These are phyloP conservation scores for Trachelus troglodyta DNA, from an alignment of 2,888 invertebrate species.

Conservation along the genomic window DNA sequence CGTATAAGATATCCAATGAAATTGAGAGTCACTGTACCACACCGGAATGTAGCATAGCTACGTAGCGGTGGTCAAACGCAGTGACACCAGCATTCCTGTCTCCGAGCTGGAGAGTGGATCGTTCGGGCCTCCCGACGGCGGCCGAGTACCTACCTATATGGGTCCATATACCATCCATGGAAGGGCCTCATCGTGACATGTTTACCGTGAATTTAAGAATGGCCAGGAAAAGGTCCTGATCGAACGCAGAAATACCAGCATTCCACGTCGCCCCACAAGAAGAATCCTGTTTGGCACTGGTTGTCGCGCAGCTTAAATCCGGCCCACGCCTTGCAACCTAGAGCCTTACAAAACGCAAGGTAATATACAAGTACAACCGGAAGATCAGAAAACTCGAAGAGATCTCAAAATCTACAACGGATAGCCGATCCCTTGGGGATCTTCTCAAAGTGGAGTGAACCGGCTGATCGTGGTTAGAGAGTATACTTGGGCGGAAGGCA, in stretches of 20 bases:
- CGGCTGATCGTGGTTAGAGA: background rate
- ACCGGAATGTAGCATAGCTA: slow-evolving; percentile 17
- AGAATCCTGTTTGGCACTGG: background rate
- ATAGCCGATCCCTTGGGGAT: background rate
- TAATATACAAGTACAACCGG: background rate
- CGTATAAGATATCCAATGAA: background rate
- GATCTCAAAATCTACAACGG: background rate
- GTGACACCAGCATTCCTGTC: slow-evolving; percentile 20
- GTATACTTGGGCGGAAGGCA: background rate
- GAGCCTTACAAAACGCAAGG: background rate
- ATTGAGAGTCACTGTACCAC: slow-evolving; percentile 19
- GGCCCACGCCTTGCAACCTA: background rate
- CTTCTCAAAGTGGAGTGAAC: background rate
- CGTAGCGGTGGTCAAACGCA: slow-evolving; percentile 23
- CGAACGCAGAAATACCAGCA: background rate
- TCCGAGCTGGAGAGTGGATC: background rate
- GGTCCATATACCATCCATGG: background rate
- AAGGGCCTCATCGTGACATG: background rate
- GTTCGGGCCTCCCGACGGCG: background rate
- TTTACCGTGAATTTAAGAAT: background rate
- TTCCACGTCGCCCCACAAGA: background rate
- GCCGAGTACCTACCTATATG: background rate
- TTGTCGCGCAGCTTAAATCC: background rate
- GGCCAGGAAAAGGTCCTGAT: background rate
- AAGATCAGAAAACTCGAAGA: background rate